Evolutionary conservation across 2,888 invertebrate genomes (phyloP), one percentile per base, ranked within the genome.

Genomic region (Cerastoderma edule): DNA sequence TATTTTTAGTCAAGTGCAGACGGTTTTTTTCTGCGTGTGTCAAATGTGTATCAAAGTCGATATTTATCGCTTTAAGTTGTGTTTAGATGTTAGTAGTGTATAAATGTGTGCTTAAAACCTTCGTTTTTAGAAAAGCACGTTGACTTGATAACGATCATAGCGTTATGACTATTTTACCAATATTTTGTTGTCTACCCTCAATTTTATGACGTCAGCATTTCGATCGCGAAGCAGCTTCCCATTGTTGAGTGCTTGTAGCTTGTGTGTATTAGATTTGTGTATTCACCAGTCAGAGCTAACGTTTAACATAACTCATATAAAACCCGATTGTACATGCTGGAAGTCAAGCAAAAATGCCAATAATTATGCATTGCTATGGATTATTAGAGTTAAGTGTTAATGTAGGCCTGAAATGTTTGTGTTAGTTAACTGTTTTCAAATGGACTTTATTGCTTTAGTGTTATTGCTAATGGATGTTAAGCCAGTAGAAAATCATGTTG

Each of bases 141-240:
- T n/a, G 2, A 5, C 46, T 46, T 19, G n/a, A 8, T 39, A 39
- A 39, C 39, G 16, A 39, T 16, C 8, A 39, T 10, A 39, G 39
- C 39, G 8, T 39, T 39, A 8, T 8, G 8, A 39, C 39, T 39
- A 39, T 39, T 10, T 10, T 16, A 13, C 39, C 39, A 8, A 13
- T 39, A 8, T 10, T 39, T 10, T 8, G 8, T 24, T 53, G 46
- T 46, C 46, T n/a, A 46, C n/a, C 19, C 16, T 46, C 22, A 4
- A 22, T n/a, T 33, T 72, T 57, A 67, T 79, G 79, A 79, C 79
- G 79, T 79, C 79, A 79, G 72, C 65, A 72, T 24, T 72, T 79
- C 75, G 79, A 79, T 75, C 79, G 72, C 57, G 60, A 67, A 72
- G 53, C 68, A 66, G 67, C 71, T 64, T 74, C 67, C 69, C 75